A percentile compares a stretch with the other conserved stretches of the same genome.
Evolutionary conservation across 2,797 vertebrate species (phyloP).

Genomic region (Typhlichthys subterraneus): DNA sequence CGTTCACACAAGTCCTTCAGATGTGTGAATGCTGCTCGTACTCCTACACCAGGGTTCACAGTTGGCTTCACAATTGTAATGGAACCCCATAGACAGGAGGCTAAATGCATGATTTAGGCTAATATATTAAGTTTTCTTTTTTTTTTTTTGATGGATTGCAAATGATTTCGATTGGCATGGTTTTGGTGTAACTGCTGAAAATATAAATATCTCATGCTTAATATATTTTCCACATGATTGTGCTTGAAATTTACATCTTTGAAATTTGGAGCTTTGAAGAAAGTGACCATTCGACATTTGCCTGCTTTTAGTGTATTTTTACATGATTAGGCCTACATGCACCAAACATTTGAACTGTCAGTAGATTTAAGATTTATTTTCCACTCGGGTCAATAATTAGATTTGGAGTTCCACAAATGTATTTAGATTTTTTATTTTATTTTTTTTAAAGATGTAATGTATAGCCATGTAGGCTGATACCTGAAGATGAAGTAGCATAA

Average conservation of each 20-base stretch:
- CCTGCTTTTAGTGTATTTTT: conserved; percentile 20
- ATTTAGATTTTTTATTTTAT: background rate
- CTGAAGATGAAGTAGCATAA: background rate
- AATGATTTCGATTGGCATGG: conserved; percentile 31
- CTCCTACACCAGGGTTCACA: background rate
- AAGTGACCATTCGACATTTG: conserved; percentile 6
- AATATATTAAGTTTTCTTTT: background rate
- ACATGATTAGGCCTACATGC: conserved; percentile 40
- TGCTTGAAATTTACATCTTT: conserved; percentile 5
- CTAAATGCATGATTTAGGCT: no score
- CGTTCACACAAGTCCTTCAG: conserved; percentile 50
- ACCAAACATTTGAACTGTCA: background rate
- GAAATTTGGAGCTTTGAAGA: conserved; percentile 16
- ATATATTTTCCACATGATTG: conserved; percentile 13
- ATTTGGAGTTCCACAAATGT: background rate
- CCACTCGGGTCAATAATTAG: background rate
- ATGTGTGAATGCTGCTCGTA: background rate
- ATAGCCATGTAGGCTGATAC: background rate
- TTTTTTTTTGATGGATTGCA: background rate
- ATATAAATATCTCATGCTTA: background rate
- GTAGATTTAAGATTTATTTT: background rate
- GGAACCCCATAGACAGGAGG: no score
- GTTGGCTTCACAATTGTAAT: no score
- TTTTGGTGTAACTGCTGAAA: background rate
- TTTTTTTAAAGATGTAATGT: background rate